phyloP scores from a whole-genome alignment of 1,140 invertebrate species.

The Penaeus chinensis region DNA sequence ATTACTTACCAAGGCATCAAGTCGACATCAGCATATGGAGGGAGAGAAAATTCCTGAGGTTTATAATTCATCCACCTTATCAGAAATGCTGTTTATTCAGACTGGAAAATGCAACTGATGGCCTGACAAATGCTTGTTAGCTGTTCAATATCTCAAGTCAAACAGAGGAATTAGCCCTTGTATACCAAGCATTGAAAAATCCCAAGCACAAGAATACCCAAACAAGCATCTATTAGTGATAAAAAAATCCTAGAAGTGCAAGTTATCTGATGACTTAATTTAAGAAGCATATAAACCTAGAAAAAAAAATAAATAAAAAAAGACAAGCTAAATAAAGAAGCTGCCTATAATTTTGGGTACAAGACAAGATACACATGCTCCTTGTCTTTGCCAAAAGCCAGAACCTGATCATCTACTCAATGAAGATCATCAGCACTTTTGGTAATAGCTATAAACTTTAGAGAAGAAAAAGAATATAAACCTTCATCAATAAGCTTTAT shows the following conservation, averaged over 20 bases:
- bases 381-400: slow-evolving; percentile 2
- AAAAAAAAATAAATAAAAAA: slow-evolving; percentile 8
- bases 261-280: no score
- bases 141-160: no score
- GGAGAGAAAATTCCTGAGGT: slow-evolving; percentile 47
- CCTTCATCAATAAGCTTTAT: no score
- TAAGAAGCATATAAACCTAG: background rate
- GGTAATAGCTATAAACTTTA: background rate
- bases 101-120: no score
- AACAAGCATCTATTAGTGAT: no score
- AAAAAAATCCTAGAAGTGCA: no score
- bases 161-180: no score
- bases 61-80: slow-evolving; percentile 27
- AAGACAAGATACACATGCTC: slow-evolving; percentile 10
- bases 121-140: no score
- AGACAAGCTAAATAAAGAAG: background rate
- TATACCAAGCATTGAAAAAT: no score
- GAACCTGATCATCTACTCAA: background rate
- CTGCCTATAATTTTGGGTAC: no score
- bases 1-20: slow-evolving; percentile 47
- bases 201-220: no score
- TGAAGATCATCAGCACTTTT: background rate
- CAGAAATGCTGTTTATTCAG: background rate
- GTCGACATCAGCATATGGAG: slow-evolving; percentile 45
- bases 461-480: background rate